Evolutionary conservation across 1,140 invertebrate species (phyloP).

Genomic region (Aphis craccivora): DNA sequence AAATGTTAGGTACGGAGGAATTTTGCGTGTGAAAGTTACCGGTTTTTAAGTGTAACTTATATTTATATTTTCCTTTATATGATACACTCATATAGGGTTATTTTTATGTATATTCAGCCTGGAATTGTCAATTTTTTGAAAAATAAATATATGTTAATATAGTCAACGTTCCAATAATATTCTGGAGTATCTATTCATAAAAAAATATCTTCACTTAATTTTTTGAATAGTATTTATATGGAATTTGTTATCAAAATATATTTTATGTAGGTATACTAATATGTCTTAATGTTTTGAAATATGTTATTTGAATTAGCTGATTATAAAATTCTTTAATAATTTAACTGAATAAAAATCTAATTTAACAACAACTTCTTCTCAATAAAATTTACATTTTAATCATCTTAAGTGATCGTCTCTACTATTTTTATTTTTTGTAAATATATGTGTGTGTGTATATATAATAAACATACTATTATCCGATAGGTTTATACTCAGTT

Average conservation of each 20-base stretch:
- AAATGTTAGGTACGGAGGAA: background rate
- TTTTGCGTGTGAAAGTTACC: slow-evolving; percentile 15
- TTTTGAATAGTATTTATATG: background rate
- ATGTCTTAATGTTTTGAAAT: background rate
- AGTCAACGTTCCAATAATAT: background rate
- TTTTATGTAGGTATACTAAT: background rate
- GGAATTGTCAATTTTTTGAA: background rate
- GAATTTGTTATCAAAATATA: background rate
- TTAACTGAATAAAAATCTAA: background rate
- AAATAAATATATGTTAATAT: background rate
- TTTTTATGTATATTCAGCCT: background rate
- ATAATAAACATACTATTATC: background rate
- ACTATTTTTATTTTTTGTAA: background rate
- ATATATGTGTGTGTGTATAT: background rate
- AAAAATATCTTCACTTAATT: background rate
- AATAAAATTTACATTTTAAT: background rate
- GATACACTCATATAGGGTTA: background rate
- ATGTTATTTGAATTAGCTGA: background rate
- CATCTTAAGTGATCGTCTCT: background rate
- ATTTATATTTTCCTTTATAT: background rate
- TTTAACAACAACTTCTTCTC: background rate
- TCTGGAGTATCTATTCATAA: background rate
- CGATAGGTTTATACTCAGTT: background rate
- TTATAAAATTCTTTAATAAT: background rate
- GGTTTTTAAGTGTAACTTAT: background rate